Percentiles rank a stretch among this genome's conserved stretches.
Conservation (phyloP, 2,113 vertebrate species). For the Meles meles region DNA sequence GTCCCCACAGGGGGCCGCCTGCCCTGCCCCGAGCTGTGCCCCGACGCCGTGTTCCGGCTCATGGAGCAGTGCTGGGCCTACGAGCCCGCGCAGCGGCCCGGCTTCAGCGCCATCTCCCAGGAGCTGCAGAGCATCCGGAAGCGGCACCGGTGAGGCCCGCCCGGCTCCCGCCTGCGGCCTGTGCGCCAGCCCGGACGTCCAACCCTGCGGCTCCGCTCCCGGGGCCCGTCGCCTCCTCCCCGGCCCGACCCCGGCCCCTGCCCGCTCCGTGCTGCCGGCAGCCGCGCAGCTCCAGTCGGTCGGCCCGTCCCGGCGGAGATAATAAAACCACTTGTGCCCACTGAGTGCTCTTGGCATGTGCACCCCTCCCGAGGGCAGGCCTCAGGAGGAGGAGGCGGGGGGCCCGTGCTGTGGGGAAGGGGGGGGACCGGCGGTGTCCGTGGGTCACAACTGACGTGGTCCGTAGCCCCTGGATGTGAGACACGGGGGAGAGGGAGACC, state of each 20-base stretch:
- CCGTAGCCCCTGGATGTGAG: constrained; percentile 71
- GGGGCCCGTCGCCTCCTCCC: rapidly evolving
- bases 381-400: not conserved
- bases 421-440: constrained; percentile 85
- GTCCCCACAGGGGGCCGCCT: constrained; percentile 87
- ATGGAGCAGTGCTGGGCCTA: constrained; percentile 96
- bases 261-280: rapidly evolving
- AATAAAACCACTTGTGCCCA: constrained; percentile 61
- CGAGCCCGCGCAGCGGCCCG: constrained; percentile 87
- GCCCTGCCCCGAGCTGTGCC: constrained; percentile 87
- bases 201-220: rapidly evolving
- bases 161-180: not conserved
- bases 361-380: not conserved
- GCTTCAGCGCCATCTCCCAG: constrained; percentile 84
- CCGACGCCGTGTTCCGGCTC: constrained; percentile 87
- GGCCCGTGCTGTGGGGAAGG: not conserved
- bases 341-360: not conserved
- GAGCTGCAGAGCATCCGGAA: constrained; percentile 85
- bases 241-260: not conserved
- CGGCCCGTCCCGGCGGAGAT: not conserved
- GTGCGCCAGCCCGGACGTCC: not conserved
- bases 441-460: constrained; percentile 87
- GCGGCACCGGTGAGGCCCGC: constrained; percentile 74
- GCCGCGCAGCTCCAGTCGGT: rapidly evolving
- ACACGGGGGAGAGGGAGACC: not conserved